A percentile compares a stretch with the other conserved stretches of the same genome.
Evolutionary conservation across 1,140 invertebrate species (phyloP).

Genomic region (Oscheius sp.): DNA sequence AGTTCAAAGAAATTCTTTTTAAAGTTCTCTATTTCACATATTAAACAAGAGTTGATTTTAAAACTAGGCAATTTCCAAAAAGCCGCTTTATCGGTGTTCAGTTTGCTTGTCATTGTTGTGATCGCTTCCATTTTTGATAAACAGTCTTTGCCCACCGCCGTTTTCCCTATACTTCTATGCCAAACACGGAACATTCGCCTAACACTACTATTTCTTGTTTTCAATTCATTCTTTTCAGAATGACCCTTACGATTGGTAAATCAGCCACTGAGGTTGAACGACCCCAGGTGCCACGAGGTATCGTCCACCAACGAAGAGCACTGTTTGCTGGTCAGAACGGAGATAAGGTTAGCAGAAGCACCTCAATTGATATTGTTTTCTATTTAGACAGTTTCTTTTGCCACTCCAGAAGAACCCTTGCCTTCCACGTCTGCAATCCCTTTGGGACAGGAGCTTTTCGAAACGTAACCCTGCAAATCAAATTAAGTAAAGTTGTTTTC

Average conservation of each 20-base stretch:
- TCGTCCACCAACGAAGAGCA: background rate
- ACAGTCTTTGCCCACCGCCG: no score
- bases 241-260: background rate
- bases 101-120: no score
- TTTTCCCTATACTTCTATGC: no score
- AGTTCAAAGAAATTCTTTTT: no score
- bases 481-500: background rate
- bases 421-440: background rate
- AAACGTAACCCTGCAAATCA: background rate
- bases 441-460: background rate
- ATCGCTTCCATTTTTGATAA: no score
- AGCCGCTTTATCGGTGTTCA: no score
- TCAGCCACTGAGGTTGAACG: background rate
- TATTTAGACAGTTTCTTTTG: background rate
- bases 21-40: no score
- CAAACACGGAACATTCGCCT: no score
- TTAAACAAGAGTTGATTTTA: no score
- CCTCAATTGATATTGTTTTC: background rate
- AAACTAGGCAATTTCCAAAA: no score
- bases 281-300: background rate
- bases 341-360: background rate
- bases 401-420: background rate
- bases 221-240: no score
- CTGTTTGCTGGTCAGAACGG: background rate
- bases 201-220: no score